phyloP scores from a whole-genome alignment of 2,113 vertebrate species.

The Oenanthe melanoleuca region DNA sequence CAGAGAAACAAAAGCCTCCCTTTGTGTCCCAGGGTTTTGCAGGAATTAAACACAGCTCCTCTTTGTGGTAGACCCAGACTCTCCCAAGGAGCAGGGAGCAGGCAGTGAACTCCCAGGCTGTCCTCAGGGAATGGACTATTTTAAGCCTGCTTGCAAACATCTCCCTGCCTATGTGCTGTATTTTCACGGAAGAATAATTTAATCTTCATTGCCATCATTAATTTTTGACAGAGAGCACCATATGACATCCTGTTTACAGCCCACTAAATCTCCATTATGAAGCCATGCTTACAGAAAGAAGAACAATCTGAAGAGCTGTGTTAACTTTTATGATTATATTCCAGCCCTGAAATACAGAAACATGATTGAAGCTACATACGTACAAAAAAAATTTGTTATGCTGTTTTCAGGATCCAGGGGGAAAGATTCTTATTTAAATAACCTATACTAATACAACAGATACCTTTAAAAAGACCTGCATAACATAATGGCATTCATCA shows the following conservation, averaged over 20 bases:
- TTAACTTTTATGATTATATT: conserved; percentile 65
- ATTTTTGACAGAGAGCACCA: conserved; percentile 51
- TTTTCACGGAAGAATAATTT: conserved; percentile 57
- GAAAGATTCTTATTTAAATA: neutral
- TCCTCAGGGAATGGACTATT: conserved; percentile 37
- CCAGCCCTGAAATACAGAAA: neutral
- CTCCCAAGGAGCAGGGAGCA: neutral
- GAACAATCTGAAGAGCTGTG: conserved; percentile 49
- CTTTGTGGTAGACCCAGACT: neutral
- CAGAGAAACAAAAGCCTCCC: conserved; percentile 35
- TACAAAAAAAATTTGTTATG: neutral
- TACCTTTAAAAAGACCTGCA: neutral
- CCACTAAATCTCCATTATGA: conserved; percentile 35
- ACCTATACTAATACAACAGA: neutral
- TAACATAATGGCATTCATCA: neutral
- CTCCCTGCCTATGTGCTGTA: neutral
- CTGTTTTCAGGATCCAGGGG: neutral
- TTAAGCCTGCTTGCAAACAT: conserved; percentile 54
- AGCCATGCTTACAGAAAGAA: conserved; percentile 33
- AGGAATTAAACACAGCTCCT: neutral
- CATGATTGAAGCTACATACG: neutral
- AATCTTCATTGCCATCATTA: conserved; percentile 51
- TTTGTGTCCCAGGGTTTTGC: neutral
- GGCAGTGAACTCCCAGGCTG: neutral
- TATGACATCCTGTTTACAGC: conserved; percentile 65